phyloP scores from a whole-genome alignment of 2,797 vertebrate genomes.

The Scolopax rusticola region DNA sequence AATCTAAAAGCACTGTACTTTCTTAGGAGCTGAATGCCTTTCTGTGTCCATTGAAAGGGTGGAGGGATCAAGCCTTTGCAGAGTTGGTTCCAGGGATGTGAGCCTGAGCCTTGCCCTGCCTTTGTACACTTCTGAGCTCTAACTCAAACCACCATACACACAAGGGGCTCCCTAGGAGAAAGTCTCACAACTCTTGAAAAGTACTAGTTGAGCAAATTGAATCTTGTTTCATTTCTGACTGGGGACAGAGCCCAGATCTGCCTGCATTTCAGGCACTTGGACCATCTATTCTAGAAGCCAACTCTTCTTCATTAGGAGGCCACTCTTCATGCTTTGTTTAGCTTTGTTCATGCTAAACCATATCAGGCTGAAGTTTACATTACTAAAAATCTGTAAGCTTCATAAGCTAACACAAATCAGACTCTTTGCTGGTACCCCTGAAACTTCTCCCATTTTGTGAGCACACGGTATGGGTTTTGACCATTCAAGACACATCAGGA shows the following conservation, averaged over 20 bases:
- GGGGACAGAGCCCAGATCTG: neutral
- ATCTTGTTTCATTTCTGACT: neutral
- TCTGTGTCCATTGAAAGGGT: neutral
- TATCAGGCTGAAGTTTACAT: neutral
- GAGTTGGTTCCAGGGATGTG: neutral
- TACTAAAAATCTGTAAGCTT: neutral
- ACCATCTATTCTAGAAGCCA: neutral
- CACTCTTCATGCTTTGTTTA: neutral
- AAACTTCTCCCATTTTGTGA: neutral
- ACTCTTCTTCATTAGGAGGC: neutral
- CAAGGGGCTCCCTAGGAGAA: neutral
- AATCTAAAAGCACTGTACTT: neutral
- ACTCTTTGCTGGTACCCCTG: neutral
- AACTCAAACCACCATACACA: neutral
- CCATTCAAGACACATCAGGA: neutral
- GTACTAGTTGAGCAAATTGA: neutral
- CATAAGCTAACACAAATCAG: neutral
- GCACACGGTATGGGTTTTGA: neutral
- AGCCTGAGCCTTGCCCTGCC: neutral
- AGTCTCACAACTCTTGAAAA: neutral
- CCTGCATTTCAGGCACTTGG: neutral
- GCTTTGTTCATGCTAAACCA: neutral
- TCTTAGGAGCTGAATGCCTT: fast-evolving
- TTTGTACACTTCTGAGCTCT: neutral
- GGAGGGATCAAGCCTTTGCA: neutral